A percentile compares a stretch with the other conserved stretches of the same genome.
Evolutionary conservation across 2,113 vertebrate species (phyloP).

Genomic region (Cnemophilus loriae): DNA sequence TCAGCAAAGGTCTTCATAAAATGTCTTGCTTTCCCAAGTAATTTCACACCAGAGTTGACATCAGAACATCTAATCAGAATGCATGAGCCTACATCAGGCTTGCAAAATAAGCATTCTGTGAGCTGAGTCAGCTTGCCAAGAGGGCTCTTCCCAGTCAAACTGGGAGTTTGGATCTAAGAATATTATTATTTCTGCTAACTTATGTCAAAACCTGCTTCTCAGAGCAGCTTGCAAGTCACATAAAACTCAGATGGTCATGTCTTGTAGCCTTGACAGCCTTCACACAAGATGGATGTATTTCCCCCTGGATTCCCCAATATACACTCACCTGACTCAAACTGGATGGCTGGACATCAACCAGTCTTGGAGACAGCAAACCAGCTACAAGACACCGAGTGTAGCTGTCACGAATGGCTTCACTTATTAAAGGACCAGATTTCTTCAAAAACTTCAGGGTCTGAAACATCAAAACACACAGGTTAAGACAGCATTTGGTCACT

Average conservation of each 20-base stretch:
- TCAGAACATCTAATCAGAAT: background rate
- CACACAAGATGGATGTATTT: no score
- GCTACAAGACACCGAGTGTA: conserved; percentile 89
- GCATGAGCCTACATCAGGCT: background rate
- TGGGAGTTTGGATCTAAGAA: background rate
- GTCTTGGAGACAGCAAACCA: conserved; percentile 86
- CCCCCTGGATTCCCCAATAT: no score
- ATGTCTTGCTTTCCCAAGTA: background rate
- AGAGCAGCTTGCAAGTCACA: no score
- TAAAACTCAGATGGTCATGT: no score
- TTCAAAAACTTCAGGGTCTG: conserved; percentile 90
- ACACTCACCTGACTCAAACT: background rate
- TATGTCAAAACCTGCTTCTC: no score
- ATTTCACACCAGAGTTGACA: background rate
- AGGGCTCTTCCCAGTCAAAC: background rate
- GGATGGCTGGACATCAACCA: conserved; percentile 81
- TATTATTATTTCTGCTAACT: no score
- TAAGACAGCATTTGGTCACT: background rate
- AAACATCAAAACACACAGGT: no score
- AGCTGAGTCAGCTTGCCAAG: background rate
- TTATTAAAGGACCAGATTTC: conserved; percentile 82
- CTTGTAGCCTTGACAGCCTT: no score
- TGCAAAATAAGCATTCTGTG: background rate
- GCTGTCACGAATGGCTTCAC: conserved; percentile 81
- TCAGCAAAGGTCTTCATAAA: background rate